Percentiles rank a stretch among this genome's conserved stretches.
phyloP scores from a whole-genome alignment of 2,113 vertebrate genomes.

The Vulpes vulpes region DNA sequence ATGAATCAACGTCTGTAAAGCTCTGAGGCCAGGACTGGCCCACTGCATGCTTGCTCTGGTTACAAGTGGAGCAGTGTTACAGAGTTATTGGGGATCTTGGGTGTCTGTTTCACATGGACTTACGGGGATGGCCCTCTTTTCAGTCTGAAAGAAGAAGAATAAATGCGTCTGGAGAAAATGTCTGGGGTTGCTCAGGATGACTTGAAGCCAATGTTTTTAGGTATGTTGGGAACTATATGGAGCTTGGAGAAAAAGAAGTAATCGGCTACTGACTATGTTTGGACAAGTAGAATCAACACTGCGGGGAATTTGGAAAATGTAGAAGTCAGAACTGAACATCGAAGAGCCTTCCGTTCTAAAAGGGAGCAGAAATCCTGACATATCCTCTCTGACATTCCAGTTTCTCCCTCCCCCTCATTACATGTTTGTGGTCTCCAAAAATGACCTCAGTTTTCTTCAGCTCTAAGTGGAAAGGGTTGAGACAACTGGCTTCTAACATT shows the following conservation, averaged over 20 bases:
- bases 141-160: constrained; percentile 32
- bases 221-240: not conserved
- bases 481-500: not conserved
- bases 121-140: not conserved
- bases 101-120: not conserved
- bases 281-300: not conserved
- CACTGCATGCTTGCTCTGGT: not conserved
- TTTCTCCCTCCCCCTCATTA: not conserved
- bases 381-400: not conserved
- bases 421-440: not conserved
- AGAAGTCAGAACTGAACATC: not conserved
- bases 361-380: constrained; percentile 21
- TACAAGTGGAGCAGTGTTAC: not conserved
- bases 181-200: not conserved
- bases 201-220: not conserved
- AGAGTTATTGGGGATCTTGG: not conserved
- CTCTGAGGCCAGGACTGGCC: not conserved
- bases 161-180: not conserved
- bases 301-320: not conserved
- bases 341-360: constrained; percentile 14
- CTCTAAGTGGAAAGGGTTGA: not conserved
- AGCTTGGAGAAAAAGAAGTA: not conserved
- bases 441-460: not conserved
- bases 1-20: not conserved
- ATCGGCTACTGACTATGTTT: not conserved